Evolutionary conservation across 2,797 vertebrate species (phyloP), one percentile per base, ranked within the genome.

Genomic region (Hyperoplus immaculatus): DNA sequence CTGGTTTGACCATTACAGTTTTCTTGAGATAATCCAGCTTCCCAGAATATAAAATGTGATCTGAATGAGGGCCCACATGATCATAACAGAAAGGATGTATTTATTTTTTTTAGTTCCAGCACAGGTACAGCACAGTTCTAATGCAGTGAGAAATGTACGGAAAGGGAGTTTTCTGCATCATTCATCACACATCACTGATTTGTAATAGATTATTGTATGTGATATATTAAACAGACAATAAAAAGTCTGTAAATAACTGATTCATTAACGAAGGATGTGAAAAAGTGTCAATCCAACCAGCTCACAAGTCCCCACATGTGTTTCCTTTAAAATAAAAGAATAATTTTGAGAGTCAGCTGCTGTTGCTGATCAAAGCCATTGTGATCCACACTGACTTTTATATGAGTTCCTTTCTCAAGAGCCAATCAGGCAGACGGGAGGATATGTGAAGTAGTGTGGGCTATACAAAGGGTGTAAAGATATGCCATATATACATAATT

Each of bases 401-500:
- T 63, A 88, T 66, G 56, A 82, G 66, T 65, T 84, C 72, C 75
- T 75, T 77, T 84, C 77, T 86, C 75, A 78, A 79, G 68, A 78
- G 78, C 72, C 47, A 36, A 69, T 75, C 67, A 74, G 76, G 58
- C 62, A 51, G 69, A 75, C 15, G 54, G 69, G 53, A 84, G 69
- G 64, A 74, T 54, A 68, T 57, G 72, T 78, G 71, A 77, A 77
- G 59, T 69, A 71, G 56, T n/a, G 61, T 77, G 60, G 74, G 78
- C 50, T 81, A 75, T 72, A 77, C 71, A 78, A 75, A 88, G 67
- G 67, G 85, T 94, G 89, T 92, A 93, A 84, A 92, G 88, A 90
- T 62, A 90, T 87, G 91, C 83, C 87, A 88, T 92, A 92, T 93
- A 92, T 88, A 87, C 87, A 88, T 89, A 88, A 79, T 92, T 89